phyloP scores from a whole-genome alignment of 2,113 vertebrate species.

The Syngnathus floridae region DNA sequence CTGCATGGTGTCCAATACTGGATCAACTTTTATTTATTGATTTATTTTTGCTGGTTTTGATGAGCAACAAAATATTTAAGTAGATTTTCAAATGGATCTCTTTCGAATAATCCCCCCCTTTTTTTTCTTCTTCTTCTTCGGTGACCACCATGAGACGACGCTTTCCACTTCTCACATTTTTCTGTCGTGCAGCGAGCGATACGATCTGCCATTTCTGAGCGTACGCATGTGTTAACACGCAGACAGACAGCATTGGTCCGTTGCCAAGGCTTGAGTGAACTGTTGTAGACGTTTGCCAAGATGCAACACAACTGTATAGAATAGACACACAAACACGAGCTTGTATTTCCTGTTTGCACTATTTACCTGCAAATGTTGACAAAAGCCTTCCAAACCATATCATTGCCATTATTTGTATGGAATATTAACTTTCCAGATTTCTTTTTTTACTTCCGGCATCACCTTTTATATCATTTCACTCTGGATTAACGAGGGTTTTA shows the following conservation, averaged over 20 bases:
- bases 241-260: conserved; percentile 15
- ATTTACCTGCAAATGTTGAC: not conserved
- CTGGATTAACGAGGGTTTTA: conserved; percentile 37
- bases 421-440: too few relatives aligned
- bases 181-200: not conserved
- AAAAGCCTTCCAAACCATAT: not conserved
- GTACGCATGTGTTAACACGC: not conserved
- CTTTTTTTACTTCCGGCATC: not conserved
- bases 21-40: not conserved
- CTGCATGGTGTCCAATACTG: not conserved
- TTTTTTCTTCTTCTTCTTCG: not conserved
- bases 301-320: not conserved
- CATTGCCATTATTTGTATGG: not conserved
- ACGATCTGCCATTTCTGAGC: not conserved
- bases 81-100: not conserved
- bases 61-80: not conserved
- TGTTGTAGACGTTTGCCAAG: conserved; percentile 8
- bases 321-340: not conserved
- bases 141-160: not conserved
- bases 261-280: conserved; percentile 23
- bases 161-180: not conserved
- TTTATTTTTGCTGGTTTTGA: not conserved
- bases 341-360: not conserved
- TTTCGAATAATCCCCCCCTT: not conserved
- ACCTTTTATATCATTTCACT: conserved; percentile 32